A percentile compares a stretch with the other conserved stretches of the same genome.
Evolutionary conservation across 2,888 invertebrate genomes (phyloP).

Genomic region (Blastobasis adustella): DNA sequence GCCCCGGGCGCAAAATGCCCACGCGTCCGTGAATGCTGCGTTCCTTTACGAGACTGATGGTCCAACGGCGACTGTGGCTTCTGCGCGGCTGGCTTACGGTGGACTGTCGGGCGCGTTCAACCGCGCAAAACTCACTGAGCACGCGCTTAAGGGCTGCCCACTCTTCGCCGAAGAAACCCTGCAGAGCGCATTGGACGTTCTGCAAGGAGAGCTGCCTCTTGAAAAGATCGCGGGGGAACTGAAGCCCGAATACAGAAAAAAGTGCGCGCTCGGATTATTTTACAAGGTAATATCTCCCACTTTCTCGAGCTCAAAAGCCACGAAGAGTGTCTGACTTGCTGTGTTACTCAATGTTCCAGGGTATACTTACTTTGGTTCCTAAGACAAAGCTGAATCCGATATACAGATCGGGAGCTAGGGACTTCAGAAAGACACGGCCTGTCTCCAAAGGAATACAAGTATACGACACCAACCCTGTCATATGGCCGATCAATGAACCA

Average conservation of each 20-base stretch:
- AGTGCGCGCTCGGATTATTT: conserved; percentile 74
- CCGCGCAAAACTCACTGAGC: conserved; percentile 71
- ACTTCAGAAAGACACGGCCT: conserved; percentile 56
- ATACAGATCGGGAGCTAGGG: conserved; percentile 54
- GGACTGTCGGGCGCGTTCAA: conserved; percentile 62
- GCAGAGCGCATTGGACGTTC: conserved; percentile 37
- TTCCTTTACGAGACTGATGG: conserved; percentile 76
- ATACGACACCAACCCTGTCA: conserved; percentile 72
- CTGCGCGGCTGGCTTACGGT: conserved; percentile 72
- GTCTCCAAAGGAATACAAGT: conserved; percentile 75
- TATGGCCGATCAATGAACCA: conserved; percentile 81
- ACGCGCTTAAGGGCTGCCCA: conserved; percentile 53
- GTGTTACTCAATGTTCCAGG: conserved; percentile 71
- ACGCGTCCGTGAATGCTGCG: conserved; percentile 84
- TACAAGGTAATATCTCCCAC: conserved; percentile 75
- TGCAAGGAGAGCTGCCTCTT: conserved; percentile 30
- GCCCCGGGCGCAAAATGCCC: conserved; percentile 82
- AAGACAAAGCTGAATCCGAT: conserved; percentile 38
- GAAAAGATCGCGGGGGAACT: conserved; percentile 22
- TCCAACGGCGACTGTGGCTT: conserved; percentile 19
- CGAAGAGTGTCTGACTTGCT: conserved; percentile 59
- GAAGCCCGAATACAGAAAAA: conserved; percentile 75
- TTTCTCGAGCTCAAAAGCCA: too few species aligned
- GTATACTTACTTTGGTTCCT: conserved; percentile 66
- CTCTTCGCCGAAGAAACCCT: conserved; percentile 53